A percentile compares a stretch with the other conserved stretches of the same genome.
Evolutionary conservation across 1,140 invertebrate genomes (phyloP).

Genomic region (Drosophila yakuba): DNA sequence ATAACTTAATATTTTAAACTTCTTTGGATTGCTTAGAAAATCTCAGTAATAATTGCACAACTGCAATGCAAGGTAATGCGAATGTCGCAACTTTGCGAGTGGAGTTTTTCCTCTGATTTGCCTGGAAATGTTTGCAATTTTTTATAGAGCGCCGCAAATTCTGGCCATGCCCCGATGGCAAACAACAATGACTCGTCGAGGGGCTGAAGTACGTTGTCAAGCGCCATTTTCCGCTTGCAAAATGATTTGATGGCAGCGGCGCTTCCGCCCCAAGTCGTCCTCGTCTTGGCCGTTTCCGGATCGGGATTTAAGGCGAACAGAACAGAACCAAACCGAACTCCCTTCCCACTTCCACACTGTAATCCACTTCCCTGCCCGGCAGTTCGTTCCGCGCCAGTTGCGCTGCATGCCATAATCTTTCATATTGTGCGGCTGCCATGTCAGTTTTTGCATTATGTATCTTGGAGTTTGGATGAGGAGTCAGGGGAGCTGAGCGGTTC

Average conservation of each 20-base stretch:
- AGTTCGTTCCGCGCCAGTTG: constrained; percentile 66
- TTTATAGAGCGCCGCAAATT: constrained; percentile 61
- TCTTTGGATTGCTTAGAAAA: too few species aligned
- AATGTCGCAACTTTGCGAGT: constrained; percentile 5
- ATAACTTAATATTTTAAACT: too few species aligned
- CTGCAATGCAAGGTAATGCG: neutral
- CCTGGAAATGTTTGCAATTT: constrained; percentile 56
- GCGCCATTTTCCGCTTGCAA: constrained; percentile 78
- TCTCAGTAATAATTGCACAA: too few species aligned
- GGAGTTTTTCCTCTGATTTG: constrained; percentile 29
- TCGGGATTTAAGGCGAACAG: too few species aligned
- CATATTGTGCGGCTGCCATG: constrained; percentile 63
- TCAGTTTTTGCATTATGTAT: constrained; percentile 69
- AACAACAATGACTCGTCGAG: constrained; percentile 45
- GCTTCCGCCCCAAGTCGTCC: constrained; percentile 64
- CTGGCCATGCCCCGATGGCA: constrained; percentile 53
- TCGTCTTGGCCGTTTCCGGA: constrained; percentile 28
- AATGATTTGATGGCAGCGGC: constrained; percentile 82
- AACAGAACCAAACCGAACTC: neutral
- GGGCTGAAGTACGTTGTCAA: constrained; percentile 47
- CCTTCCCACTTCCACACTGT: neutral
- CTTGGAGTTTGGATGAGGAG: neutral
- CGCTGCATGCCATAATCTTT: constrained; percentile 77
- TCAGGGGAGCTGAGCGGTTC: constrained; percentile 23
- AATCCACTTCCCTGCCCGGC: neutral